Conservation (phyloP, 2,113 vertebrate genomes). For the Cololabis saira region DNA sequence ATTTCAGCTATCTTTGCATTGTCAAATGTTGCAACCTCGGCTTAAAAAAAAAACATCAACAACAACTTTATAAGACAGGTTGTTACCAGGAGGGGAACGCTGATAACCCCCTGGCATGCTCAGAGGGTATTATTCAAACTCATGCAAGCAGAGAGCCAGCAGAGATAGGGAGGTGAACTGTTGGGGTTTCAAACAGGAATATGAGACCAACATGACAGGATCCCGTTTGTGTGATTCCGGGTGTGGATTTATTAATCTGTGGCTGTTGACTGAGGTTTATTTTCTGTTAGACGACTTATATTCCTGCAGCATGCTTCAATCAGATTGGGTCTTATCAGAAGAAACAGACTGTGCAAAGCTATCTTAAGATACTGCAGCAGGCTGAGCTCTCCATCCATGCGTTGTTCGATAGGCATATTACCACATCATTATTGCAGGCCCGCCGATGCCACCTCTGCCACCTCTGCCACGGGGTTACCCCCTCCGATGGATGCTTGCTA, state of each 20-base stretch:
- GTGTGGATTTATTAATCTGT: constrained; percentile 65
- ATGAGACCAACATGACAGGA: constrained; percentile 55
- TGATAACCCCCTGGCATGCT: constrained; percentile 75
- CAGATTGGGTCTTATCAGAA: constrained; percentile 77
- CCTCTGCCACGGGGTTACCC: constrained; percentile 61
- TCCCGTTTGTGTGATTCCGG: constrained; percentile 46
- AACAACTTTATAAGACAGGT: constrained; percentile 70
- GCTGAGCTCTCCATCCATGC: constrained; percentile 63
- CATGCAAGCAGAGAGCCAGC: constrained; percentile 50
- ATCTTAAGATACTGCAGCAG: constrained; percentile 64
- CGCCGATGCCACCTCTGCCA: constrained; percentile 48
- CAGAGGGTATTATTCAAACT: constrained; percentile 70
- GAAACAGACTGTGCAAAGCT: constrained; percentile 65
- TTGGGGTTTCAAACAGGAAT: constrained; percentile 47
- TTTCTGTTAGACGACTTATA: constrained; percentile 64
- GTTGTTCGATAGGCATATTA: constrained; percentile 71
- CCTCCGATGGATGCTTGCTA: constrained; percentile 51
- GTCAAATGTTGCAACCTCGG: constrained; percentile 58
- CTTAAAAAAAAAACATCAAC: constrained; percentile 23
- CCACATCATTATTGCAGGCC: constrained; percentile 66
- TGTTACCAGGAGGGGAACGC: constrained; percentile 64
- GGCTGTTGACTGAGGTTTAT: constrained; percentile 65
- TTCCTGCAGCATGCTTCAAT: constrained; percentile 66
- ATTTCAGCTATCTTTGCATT: constrained; percentile 60
- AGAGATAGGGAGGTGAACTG: constrained; percentile 43